phyloP scores from a whole-genome alignment of 2,888 invertebrate genomes.

The Andricus quercusramuli region DNA sequence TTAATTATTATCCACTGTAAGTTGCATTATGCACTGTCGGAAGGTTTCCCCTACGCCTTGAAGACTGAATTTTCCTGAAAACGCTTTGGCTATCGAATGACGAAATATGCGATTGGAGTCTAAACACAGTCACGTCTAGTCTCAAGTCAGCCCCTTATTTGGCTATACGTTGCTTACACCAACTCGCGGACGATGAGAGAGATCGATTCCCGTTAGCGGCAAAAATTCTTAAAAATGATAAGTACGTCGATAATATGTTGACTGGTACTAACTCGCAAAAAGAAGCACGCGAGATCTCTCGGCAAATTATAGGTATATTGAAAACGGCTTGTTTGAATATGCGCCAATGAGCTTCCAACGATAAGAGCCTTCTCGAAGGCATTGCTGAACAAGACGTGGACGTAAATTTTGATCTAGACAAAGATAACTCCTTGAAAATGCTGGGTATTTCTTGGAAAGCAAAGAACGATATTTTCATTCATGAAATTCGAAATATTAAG shows the following conservation, averaged over 20 bases:
- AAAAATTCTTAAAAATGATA: constrained; percentile 45
- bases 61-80: too few species aligned
- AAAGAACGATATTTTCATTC: constrained; percentile 45
- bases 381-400: constrained; percentile 40
- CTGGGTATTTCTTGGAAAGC: constrained; percentile 53
- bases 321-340: constrained; percentile 52
- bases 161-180: constrained; percentile 43
- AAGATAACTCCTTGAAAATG: constrained; percentile 47
- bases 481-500: constrained; percentile 40
- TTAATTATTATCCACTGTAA: too few species aligned
- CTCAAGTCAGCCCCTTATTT: constrained; percentile 44
- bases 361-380: constrained; percentile 19
- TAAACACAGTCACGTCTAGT: constrained; percentile 47
- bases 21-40: too few species aligned
- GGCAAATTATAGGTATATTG: constrained; percentile 48
- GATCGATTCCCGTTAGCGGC: constrained; percentile 46
- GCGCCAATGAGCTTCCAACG: constrained; percentile 59
- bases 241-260: constrained; percentile 57
- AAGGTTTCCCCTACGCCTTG: too few species aligned
- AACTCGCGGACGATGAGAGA: constrained; percentile 49
- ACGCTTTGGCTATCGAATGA: too few species aligned
- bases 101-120: too few species aligned
- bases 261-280: constrained; percentile 45
- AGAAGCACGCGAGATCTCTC: constrained; percentile 43
- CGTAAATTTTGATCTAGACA: constrained; percentile 36